These are phyloP conservation scores for Amaurobius ferox DNA, from an alignment of 2,888 invertebrate genomes.

Conservation along the genomic window DNA sequence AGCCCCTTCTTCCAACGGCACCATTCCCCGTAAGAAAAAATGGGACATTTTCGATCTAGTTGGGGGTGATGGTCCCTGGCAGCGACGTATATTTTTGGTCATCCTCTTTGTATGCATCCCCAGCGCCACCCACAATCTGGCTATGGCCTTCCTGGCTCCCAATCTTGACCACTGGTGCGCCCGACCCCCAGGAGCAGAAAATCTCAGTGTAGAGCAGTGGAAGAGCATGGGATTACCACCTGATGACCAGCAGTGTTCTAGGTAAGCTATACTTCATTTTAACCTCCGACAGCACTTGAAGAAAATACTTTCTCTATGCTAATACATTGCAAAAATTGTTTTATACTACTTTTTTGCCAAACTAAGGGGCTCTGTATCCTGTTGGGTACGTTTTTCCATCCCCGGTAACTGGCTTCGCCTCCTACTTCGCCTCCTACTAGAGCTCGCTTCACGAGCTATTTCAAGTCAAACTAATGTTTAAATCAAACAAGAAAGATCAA, in stretches of 20 bases:
- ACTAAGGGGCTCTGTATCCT: too few relatives aligned
- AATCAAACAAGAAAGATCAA: too few relatives aligned
- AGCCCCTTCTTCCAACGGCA: background rate
- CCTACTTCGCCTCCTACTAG: too few relatives aligned
- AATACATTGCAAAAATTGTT: too few relatives aligned
- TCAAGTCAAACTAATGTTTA: too few relatives aligned
- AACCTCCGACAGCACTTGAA: too few relatives aligned
- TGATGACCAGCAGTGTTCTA: constrained; percentile 42
- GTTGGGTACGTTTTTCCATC: too few relatives aligned
- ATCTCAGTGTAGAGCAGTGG: constrained; percentile 54
- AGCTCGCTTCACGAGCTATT: too few relatives aligned
- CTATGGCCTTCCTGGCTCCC: constrained; percentile 85
- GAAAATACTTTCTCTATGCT: too few relatives aligned
- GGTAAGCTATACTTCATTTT: constrained; percentile 26
- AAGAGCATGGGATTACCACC: constrained; percentile 25
- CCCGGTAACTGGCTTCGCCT: too few relatives aligned
- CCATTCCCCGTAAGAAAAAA: background rate
- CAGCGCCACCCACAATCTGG: constrained; percentile 88
- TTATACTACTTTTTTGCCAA: too few relatives aligned
- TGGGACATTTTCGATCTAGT: constrained; percentile 52
- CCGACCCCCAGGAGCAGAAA: constrained; percentile 79
- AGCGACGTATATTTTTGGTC: constrained; percentile 47
- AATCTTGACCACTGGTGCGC: constrained; percentile 85
- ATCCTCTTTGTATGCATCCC: constrained; percentile 79
- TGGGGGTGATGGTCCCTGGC: constrained; percentile 54